Evolutionary conservation across 2,113 vertebrate species (phyloP).

Genomic region (Delphinapterus leucas): DNA sequence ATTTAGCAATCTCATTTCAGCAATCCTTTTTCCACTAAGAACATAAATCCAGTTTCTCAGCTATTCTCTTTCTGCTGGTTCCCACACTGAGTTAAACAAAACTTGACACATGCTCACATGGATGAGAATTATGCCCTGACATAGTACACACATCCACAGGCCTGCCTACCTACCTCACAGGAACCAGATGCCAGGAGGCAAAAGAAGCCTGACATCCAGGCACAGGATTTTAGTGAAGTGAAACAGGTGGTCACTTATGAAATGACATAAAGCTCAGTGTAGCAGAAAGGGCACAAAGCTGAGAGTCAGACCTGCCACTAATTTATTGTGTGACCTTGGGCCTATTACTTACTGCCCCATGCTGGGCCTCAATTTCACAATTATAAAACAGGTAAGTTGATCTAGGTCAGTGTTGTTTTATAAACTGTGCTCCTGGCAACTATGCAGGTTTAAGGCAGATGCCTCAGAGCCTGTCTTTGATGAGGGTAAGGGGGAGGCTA

Average conservation of each 20-base stretch:
- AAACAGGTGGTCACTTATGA: background rate
- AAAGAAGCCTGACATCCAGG: background rate
- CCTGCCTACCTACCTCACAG: background rate
- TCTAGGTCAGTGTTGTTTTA: background rate
- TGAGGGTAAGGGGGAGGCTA: background rate
- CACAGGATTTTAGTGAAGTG: background rate
- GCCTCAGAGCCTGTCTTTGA: background rate
- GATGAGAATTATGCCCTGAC: background rate
- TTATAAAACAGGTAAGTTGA: background rate
- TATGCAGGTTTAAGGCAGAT: background rate
- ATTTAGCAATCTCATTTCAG: constrained; percentile 39
- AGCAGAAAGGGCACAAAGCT: background rate
- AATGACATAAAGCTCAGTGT: background rate
- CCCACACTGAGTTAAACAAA: constrained; percentile 4
- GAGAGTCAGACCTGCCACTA: background rate
- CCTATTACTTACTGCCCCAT: background rate
- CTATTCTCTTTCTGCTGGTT: constrained; percentile 6
- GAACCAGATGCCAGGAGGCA: background rate
- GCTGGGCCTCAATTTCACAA: background rate
- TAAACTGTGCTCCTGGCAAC: background rate
- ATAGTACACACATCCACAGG: background rate
- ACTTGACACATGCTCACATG: background rate
- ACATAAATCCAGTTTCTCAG: constrained; percentile 3
- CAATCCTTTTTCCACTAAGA: background rate
- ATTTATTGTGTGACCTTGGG: background rate